phyloP scores from a whole-genome alignment of 2,888 invertebrate species.

The Volucella bombylans region DNA sequence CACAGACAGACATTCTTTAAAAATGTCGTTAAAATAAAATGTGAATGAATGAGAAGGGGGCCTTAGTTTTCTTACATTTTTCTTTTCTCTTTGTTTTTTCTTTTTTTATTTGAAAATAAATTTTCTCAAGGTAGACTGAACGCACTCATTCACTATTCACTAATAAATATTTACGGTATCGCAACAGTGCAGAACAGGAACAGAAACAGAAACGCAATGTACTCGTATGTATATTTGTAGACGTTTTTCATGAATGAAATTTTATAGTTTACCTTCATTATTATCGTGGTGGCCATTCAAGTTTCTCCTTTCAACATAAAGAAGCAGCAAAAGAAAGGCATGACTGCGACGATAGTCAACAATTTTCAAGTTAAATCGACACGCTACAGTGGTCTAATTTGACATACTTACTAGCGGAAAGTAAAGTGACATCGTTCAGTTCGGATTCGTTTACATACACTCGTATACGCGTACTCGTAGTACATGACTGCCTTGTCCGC shows the following conservation, averaged over 20 bases:
- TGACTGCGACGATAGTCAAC: constrained; percentile 24
- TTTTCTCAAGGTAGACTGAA: constrained; percentile 59
- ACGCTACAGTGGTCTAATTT: constrained; percentile 62
- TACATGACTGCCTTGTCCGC: neutral
- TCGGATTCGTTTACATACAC: neutral
- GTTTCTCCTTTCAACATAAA: constrained; percentile 38
- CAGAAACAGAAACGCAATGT: neutral
- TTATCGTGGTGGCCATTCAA: constrained; percentile 23
- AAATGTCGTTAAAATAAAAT: constrained; percentile 25
- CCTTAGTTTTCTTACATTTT: too few species aligned
- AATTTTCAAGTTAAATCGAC: constrained; percentile 51
- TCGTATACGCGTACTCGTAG: neutral
- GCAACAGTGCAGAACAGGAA: constrained; percentile 57
- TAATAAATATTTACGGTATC: constrained; percentile 55
- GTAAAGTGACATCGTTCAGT: constrained; percentile 20
- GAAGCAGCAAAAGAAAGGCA: neutral
- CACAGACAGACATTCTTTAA: constrained; percentile 28
- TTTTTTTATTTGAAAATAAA: neutral
- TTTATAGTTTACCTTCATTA: constrained; percentile 36
- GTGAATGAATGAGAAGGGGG: constrained; percentile 7
- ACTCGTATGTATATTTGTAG: neutral
- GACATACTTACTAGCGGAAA: constrained; percentile 38
- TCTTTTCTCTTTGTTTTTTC: neutral
- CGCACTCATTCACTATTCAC: constrained; percentile 65
- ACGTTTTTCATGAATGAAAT: constrained; percentile 63